Evolutionary conservation across 2,797 vertebrate species (phyloP).

Genomic region (Enteromius radiatus): DNA sequence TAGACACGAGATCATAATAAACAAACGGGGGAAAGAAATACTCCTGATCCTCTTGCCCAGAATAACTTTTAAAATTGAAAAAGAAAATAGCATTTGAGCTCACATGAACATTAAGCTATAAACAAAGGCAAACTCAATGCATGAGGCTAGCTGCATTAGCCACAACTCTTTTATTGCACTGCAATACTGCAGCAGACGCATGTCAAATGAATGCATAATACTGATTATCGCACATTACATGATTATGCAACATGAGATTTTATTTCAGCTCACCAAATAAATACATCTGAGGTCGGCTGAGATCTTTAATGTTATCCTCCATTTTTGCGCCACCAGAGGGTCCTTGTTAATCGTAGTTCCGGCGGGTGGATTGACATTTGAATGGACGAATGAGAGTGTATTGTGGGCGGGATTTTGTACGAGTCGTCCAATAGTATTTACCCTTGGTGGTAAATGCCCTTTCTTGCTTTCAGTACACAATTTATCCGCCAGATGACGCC

Average conservation of each 20-base stretch:
- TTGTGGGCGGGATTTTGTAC: fast-evolving
- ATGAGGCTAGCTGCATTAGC: conserved; percentile 44
- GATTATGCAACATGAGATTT: conserved; percentile 10
- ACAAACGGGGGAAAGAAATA: neutral
- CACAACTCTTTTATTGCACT: conserved; percentile 16
- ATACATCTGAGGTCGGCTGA: conserved; percentile 80
- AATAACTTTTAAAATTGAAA: neutral
- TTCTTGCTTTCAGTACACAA: neutral
- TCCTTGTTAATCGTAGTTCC: conserved; percentile 29
- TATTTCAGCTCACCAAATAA: conserved; percentile 79
- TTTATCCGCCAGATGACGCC: conserved; percentile 65
- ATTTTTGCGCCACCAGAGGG: conserved; percentile 71
- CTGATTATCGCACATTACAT: neutral
- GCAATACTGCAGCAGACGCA: neutral
- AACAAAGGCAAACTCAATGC: conserved; percentile 45
- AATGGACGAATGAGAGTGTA: conserved; percentile 58
- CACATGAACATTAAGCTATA: conserved; percentile 19
- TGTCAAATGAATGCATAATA: neutral
- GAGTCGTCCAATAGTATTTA: conserved; percentile 58
- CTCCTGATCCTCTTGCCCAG: neutral
- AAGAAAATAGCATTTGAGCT: neutral
- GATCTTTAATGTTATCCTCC: conserved; percentile 74
- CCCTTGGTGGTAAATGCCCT: conserved; percentile 10
- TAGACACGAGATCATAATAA: neutral
- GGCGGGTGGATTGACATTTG: conserved; percentile 39